Evolutionary conservation across 2,797 vertebrate genomes (phyloP).

Genomic region (Cuniculus paca): DNA sequence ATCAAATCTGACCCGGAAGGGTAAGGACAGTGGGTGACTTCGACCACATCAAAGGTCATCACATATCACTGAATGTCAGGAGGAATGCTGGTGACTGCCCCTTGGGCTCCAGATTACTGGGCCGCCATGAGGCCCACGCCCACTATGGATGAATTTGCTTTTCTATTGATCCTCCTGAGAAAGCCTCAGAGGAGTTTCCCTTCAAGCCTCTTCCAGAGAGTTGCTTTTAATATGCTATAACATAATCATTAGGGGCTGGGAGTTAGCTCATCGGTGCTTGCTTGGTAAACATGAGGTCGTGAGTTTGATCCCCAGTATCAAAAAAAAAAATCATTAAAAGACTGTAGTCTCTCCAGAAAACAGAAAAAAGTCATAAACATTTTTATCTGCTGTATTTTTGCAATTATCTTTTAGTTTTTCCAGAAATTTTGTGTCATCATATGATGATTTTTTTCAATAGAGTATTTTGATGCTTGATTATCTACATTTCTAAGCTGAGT

Average conservation of each 20-base stretch:
- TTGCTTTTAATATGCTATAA: not conserved
- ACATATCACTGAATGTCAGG: not conserved
- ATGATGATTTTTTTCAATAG: slow-evolving; percentile 4
- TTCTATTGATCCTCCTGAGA: not conserved
- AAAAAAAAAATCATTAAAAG: not conserved
- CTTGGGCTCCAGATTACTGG: not conserved
- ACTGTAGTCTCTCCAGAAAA: not conserved
- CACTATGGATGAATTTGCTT: not conserved
- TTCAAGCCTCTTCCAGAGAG: not conserved
- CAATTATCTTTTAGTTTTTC: not conserved
- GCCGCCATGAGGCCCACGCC: too few relatives aligned
- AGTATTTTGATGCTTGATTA: not conserved
- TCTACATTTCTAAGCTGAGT: slow-evolving; percentile 13
- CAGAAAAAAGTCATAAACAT: not conserved
- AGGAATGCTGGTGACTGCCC: not conserved
- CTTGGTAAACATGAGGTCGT: too few relatives aligned
- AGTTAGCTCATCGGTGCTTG: too few relatives aligned
- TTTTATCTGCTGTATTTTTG: slow-evolving; percentile 12
- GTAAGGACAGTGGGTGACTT: not conserved
- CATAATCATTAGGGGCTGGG: too few relatives aligned
- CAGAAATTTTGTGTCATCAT: not conserved
- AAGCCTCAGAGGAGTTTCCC: not conserved
- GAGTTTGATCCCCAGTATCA: too few relatives aligned
- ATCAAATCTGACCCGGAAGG: not conserved
- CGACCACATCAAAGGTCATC: not conserved